These are phyloP conservation scores for Agapornis canus DNA, from an alignment of 2,797 vertebrate species.

Conservation along the genomic window DNA sequence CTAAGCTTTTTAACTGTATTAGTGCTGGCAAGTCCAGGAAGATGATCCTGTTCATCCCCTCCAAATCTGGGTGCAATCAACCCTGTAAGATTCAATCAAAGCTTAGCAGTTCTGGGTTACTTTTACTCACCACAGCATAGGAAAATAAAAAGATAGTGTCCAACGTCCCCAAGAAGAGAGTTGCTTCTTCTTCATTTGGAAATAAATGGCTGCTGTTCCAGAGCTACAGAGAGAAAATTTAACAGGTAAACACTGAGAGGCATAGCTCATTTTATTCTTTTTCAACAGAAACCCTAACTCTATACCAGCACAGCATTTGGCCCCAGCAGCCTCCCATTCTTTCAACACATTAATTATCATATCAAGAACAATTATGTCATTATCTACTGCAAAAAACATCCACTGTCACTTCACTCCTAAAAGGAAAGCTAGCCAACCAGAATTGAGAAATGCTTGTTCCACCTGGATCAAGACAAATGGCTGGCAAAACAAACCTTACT, in stretches of 20 bases:
- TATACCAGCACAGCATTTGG: neutral
- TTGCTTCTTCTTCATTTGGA: conserved; percentile 83
- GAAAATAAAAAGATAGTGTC: conserved; percentile 97
- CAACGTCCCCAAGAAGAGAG: conserved; percentile 89
- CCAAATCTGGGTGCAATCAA: neutral
- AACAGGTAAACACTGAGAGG: neutral
- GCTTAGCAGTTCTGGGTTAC: neutral
- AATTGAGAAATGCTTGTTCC: neutral
- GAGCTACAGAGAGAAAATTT: conserved; percentile 74
- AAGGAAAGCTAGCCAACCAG: neutral
- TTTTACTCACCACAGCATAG: conserved; percentile 90
- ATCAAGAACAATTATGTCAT: neutral
- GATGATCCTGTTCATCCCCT: neutral
- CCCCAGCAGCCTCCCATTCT: neutral
- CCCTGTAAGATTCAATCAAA: neutral
- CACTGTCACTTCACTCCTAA: neutral
- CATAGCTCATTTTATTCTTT: neutral
- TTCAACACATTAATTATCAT: neutral
- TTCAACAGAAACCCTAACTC: neutral
- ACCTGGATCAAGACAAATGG: neutral
- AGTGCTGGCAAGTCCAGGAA: neutral
- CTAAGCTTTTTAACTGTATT: neutral
- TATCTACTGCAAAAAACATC: neutral
- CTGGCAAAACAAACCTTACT: neutral
- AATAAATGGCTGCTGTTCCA: conserved; percentile 89